These are phyloP conservation scores for Drosophila serrata DNA, from an alignment of 1,140 invertebrate genomes.

Conservation along the genomic window DNA sequence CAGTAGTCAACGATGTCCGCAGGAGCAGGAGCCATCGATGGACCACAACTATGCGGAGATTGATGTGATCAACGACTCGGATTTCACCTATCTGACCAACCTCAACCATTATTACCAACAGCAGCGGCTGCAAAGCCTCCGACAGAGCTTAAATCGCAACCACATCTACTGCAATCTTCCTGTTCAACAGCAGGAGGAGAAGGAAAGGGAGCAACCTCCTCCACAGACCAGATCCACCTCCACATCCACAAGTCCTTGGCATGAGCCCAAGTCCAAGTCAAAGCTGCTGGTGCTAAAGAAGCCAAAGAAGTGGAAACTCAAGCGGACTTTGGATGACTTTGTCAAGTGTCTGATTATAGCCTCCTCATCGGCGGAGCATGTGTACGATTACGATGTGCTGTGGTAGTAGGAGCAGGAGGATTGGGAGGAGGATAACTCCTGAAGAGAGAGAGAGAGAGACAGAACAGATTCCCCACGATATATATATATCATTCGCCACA, in stretches of 20 bases:
- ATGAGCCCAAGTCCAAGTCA: constrained; percentile 42
- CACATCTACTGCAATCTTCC: constrained; percentile 58
- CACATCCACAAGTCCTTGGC: constrained; percentile 68
- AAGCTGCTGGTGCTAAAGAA: constrained; percentile 56
- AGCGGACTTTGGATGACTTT: constrained; percentile 64
- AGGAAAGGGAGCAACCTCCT: not conserved
- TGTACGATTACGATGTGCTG: constrained; percentile 73
- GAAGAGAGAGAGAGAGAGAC: not conserved
- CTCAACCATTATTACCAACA: constrained; percentile 80
- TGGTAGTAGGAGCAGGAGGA: constrained; percentile 51
- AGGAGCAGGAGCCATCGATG: constrained; percentile 36
- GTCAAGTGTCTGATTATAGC: constrained; percentile 73
- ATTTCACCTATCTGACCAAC: constrained; percentile 77
- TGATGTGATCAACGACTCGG: constrained; percentile 76
- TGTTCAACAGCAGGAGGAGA: constrained; percentile 1
- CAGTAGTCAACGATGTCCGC: constrained; percentile 2
- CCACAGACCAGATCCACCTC: constrained; percentile 49
- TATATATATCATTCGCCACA: constrained; percentile 26
- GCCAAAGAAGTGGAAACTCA: constrained; percentile 65
- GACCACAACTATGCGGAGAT: constrained; percentile 78
- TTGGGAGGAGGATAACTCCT: constrained; percentile 9
- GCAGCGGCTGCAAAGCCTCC: constrained; percentile 55
- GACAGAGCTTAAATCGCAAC: constrained; percentile 20
- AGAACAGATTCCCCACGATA: constrained; percentile 3
- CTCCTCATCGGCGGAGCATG: constrained; percentile 74